Percentiles rank a stretch among this genome's conserved stretches.
phyloP scores from a whole-genome alignment of 2,113 vertebrate species.

The Apteryx mantelli region DNA sequence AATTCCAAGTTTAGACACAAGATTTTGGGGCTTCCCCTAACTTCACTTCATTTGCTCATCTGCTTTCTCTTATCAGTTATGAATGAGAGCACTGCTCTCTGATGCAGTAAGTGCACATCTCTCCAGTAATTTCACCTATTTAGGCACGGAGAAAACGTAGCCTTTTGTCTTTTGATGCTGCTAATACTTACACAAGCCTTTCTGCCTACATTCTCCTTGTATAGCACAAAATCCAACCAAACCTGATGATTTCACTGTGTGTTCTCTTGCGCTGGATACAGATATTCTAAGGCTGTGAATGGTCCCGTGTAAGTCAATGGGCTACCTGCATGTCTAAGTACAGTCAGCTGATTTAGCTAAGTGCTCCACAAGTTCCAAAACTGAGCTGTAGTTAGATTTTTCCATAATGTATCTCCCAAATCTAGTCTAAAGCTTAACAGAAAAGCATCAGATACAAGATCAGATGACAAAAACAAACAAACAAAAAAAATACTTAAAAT shows the following conservation, averaged over 20 bases:
- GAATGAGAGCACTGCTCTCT: no score
- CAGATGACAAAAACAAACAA: not conserved
- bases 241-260: not conserved
- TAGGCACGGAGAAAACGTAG: rapidly evolving
- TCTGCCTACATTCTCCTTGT: not conserved
- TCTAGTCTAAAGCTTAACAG: not conserved
- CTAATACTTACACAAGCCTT: not conserved
- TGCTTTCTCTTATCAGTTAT: not conserved
- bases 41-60: not conserved
- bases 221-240: not conserved
- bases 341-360: not conserved
- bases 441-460: not conserved
- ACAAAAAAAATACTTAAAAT: not conserved
- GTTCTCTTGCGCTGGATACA: not conserved
- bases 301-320: not conserved
- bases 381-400: not conserved
- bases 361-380: not conserved
- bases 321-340: not conserved
- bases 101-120: rapidly evolving
- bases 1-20: not conserved
- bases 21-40: not conserved
- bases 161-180: not conserved
- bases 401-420: not conserved
- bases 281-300: not conserved
- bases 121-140: rapidly evolving